A percentile compares a stretch with the other conserved stretches of the same genome.
phyloP scores from a whole-genome alignment of 2,888 invertebrate species.

The Dolichomitus sp. region DNA sequence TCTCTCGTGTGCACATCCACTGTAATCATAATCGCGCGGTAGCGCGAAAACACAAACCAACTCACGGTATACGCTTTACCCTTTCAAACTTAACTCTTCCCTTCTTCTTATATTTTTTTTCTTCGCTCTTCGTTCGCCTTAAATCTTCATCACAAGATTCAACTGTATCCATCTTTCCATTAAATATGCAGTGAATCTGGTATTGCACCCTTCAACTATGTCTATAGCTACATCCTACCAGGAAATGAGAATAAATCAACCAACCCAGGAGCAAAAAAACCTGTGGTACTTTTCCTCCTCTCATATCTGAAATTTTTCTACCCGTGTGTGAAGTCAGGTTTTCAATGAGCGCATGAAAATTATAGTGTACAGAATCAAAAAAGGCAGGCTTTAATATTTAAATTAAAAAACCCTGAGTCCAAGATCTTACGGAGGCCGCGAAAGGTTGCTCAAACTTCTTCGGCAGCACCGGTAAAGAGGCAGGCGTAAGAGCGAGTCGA shows the following conservation, averaged over 20 bases:
- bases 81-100: constrained; percentile 55
- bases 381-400: constrained; percentile 9
- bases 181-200: constrained; percentile 37
- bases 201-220: constrained; percentile 36
- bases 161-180: constrained; percentile 59
- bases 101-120: constrained; percentile 32
- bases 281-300: background rate
- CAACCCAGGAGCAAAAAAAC: background rate
- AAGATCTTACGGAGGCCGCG: constrained; percentile 61
- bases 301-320: background rate
- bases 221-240: background rate
- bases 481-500: constrained; percentile 64
- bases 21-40: constrained; percentile 19
- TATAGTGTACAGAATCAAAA: constrained; percentile 6
- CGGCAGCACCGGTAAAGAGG: constrained; percentile 61
- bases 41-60: too few relatives aligned
- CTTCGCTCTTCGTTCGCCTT: constrained; percentile 59
- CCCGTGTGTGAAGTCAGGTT: background rate
- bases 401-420: background rate
- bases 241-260: background rate
- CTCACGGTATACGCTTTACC: constrained; percentile 42
- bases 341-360: background rate
- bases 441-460: constrained; percentile 58
- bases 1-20: constrained; percentile 62
- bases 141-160: constrained; percentile 66